Conservation (phyloP, 2,797 vertebrate genomes). For the Hapalemur alaotrensis region DNA sequence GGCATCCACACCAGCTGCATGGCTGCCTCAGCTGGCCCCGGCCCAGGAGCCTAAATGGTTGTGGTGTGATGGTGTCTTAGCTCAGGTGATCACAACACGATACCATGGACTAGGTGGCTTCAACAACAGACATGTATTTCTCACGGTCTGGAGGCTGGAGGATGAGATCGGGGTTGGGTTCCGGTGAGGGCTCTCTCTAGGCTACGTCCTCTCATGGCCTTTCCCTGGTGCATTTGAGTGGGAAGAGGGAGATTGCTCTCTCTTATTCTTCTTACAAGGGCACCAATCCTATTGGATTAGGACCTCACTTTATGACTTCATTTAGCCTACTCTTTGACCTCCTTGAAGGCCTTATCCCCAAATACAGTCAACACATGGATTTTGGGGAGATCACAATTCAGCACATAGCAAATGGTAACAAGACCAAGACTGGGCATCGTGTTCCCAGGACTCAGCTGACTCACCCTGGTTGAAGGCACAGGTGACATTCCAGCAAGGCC, state of each 20-base stretch:
- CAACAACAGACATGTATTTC: neutral
- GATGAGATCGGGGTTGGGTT: neutral
- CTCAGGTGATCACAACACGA: accelerated
- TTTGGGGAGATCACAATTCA: neutral
- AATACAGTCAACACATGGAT: neutral
- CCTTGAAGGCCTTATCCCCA: neutral
- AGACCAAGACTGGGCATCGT: neutral
- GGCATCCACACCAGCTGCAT: neutral
- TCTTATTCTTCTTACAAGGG: neutral
- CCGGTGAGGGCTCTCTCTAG: neutral
- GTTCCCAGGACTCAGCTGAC: neutral
- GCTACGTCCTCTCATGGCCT: neutral
- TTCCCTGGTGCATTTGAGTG: neutral
- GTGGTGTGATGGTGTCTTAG: neutral
- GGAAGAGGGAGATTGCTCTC: too few relatives aligned
- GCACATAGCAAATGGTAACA: neutral
- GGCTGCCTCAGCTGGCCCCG: neutral
- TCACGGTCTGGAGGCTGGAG: neutral
- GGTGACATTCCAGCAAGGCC: neutral
- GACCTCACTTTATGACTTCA: neutral
- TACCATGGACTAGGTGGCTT: neutral
- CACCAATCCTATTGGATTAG: neutral
- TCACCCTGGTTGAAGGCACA: neutral
- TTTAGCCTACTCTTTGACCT: neutral
- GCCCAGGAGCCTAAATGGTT: neutral